phyloP scores from a whole-genome alignment of 1,140 invertebrate genomes.

The Spodoptera frugiperda region DNA sequence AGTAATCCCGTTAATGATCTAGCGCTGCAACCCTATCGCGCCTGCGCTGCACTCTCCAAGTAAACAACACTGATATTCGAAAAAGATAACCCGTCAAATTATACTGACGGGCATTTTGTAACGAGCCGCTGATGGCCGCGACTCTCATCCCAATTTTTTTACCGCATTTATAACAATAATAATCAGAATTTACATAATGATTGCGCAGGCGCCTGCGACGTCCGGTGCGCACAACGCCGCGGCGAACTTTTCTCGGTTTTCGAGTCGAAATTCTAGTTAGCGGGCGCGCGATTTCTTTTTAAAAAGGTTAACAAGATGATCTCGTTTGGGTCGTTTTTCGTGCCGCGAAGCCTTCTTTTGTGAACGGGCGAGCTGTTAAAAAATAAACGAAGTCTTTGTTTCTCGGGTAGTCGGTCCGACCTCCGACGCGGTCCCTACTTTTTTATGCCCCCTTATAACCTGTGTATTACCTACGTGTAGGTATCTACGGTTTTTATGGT shows the following conservation, averaged over 20 bases:
- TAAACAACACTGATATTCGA: conserved; percentile 51
- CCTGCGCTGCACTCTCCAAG: conserved; percentile 30
- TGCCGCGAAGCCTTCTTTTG: conserved; percentile 82
- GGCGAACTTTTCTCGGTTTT: conserved; percentile 82
- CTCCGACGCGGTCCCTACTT: conserved; percentile 84
- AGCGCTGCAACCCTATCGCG: conserved; percentile 30
- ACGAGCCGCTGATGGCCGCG: conserved; percentile 61
- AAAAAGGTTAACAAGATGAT: conserved; percentile 85
- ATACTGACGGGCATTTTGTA: conserved; percentile 67
- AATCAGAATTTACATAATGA: conserved; percentile 82
- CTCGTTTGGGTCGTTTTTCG: conserved; percentile 84
- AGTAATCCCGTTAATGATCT: conserved; percentile 61
- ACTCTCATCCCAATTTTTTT: conserved; percentile 61
- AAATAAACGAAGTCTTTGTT: conserved; percentile 86
- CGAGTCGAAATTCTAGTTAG: conserved; percentile 85
- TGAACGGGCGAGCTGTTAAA: conserved; percentile 85
- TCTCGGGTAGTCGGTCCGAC: conserved; percentile 84
- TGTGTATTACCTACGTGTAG: conserved; percentile 86
- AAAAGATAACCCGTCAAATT: conserved; percentile 65
- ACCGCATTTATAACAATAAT: conserved; percentile 67
- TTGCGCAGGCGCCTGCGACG: conserved; percentile 78
- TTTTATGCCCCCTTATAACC: conserved; percentile 85
- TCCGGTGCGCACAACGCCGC: conserved; percentile 64
- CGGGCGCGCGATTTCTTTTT: conserved; percentile 83
- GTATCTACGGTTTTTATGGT: conserved; percentile 85